Conservation (phyloP, 2,113 vertebrate genomes). For the Verasper variegatus region DNA sequence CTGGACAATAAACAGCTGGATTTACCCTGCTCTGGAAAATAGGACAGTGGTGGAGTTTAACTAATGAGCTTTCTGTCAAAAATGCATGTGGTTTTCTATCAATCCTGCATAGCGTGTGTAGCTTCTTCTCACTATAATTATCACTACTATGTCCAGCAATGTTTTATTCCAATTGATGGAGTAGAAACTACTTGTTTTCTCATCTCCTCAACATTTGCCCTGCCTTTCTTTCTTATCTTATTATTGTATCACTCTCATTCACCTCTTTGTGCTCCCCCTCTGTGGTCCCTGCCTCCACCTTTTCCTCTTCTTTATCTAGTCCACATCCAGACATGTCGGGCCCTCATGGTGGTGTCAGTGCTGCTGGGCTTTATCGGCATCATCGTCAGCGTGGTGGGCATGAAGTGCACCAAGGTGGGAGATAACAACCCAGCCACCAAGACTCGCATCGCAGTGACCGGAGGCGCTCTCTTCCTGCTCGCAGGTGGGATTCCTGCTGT, state of each 20-base stretch:
- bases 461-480: slow-evolving; percentile 91
- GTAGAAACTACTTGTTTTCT: slow-evolving; percentile 33
- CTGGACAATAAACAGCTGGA: slow-evolving; percentile 21
- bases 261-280: background rate
- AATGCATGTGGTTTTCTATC: slow-evolving; percentile 57
- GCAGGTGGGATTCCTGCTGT: slow-evolving; percentile 83
- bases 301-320: slow-evolving; percentile 77
- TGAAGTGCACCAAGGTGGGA: slow-evolving; percentile 97
- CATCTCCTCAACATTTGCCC: background rate
- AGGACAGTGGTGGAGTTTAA: slow-evolving; percentile 42
- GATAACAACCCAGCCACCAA: slow-evolving; percentile 93
- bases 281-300: background rate
- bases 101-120: slow-evolving; percentile 12
- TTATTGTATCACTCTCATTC: background rate
- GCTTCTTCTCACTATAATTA: slow-evolving; percentile 30
- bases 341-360: slow-evolving; percentile 95
- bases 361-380: slow-evolving; percentile 94
- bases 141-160: slow-evolving; percentile 39
- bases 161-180: slow-evolving; percentile 14
- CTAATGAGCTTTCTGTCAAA: slow-evolving; percentile 14
- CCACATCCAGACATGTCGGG: slow-evolving; percentile 94
- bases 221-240: slow-evolving; percentile 2
- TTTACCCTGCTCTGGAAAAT: slow-evolving; percentile 7
- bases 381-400: slow-evolving; percentile 94
- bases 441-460: slow-evolving; percentile 89